Base-by-base conservation (phyloP, 2,113 vertebrate species). In the Bombycilla garrulus region DNA sequence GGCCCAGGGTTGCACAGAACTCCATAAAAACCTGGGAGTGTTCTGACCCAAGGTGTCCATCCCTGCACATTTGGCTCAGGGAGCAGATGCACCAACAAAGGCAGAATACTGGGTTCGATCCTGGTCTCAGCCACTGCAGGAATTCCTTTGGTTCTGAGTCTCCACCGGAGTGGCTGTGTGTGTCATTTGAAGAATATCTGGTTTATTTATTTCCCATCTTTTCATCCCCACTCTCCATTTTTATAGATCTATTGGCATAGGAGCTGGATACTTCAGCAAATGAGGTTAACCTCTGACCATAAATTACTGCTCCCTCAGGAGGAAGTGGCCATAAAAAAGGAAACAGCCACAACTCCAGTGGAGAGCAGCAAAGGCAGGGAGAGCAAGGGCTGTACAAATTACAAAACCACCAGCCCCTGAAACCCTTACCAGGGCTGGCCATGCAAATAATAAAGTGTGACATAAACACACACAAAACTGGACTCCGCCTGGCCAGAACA, bases 271-370 rank as follows among this genome's bases (percentile, higher is more conserved):
- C 47, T 95, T 84, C 57, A 87, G 93, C 89, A 95, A 89, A 95
- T 71, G 86, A 95, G 91, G 94, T 95, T 96, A 97, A 96, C 95
- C 96, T 91, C 94, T 93, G 93, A 86, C 92, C 94, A 95, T 67
- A 60, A 92, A 93, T 95, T 74, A 89, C 73, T 53, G 86, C 83
- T 97, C 94, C 95, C 95, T 60, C 77, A 53, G 91, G 95, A 95
- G 84, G 92, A 93, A 97, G 89, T 69, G 65, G 94, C 53, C 88
- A 61, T 70, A 66, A 72, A 93, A 93, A 95, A 81, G 61, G 88
- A 92, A 97, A 86, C 69, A 24, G 69, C 89, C 83, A 54, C 91
- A 93, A 24, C 51, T 60, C 17, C 77, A 62, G 92, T 0, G 0
- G 78, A 85, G 87, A 56, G 90, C 69, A 94, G 89, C 77, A 72